These are phyloP conservation scores for Pogoniulus pusillus DNA, from an alignment of 2,797 vertebrate species.

Conservation along the genomic window DNA sequence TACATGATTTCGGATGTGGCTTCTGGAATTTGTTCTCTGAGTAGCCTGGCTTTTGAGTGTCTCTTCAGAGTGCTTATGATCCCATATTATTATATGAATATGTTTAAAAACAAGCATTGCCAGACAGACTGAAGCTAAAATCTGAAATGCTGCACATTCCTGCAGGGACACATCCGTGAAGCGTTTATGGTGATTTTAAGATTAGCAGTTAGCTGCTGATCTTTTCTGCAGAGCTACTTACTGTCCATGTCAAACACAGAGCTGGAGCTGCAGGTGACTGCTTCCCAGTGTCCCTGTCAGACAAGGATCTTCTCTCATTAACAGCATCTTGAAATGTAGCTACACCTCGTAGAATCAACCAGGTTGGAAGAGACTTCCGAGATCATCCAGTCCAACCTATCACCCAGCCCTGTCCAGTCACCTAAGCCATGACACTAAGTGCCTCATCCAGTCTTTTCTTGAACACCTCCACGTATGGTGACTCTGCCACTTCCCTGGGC, in stretches of 20 bases:
- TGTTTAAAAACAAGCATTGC: background rate
- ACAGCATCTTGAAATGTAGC: background rate
- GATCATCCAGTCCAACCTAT: too few species aligned
- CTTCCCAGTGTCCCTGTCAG: rapidly evolving
- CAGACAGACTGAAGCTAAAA: background rate
- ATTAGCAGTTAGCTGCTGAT: background rate
- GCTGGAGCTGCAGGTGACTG: background rate
- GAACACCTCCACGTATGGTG: too few species aligned
- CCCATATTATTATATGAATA: background rate
- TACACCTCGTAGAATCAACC: too few species aligned
- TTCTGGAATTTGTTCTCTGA: background rate
- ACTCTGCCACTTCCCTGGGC: too few species aligned
- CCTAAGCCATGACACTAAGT: too few species aligned
- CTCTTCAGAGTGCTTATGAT: background rate
- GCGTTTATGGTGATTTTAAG: background rate
- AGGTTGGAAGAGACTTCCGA: too few species aligned
- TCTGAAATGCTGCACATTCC: background rate
- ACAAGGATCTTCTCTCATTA: background rate
- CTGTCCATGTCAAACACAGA: background rate
- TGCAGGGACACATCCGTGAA: background rate
- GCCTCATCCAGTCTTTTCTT: too few species aligned
- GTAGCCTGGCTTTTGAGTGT: background rate
- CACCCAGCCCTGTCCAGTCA: too few species aligned
- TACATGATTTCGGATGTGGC: background rate
- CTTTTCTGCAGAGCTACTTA: background rate